Conservation (phyloP, 2,797 vertebrate genomes). For the Rallus crepitans region DNA sequence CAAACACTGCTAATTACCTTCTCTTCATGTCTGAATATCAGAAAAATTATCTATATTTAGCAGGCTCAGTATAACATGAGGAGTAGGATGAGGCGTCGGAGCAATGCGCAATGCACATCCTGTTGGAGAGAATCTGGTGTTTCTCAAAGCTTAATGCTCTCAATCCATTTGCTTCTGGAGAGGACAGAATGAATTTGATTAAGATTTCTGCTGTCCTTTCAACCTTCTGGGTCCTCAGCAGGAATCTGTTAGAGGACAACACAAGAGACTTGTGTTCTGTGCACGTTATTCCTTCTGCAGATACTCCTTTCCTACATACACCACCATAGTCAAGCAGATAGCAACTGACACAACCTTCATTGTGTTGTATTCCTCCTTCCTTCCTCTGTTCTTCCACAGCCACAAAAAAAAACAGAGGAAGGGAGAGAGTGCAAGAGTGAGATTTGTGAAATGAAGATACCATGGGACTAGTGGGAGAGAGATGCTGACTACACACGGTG, state of each 20-base stretch:
- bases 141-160: background rate
- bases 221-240: background rate
- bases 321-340: background rate
- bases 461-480: background rate
- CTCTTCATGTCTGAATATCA: slow-evolving; percentile 22
- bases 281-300: background rate
- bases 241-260: background rate
- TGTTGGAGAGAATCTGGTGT: background rate
- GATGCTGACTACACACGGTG: background rate
- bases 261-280: background rate
- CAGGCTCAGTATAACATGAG: background rate
- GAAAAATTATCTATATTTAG: slow-evolving; percentile 49
- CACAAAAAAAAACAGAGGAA: background rate
- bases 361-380: background rate
- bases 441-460: background rate
- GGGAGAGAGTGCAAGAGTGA: background rate
- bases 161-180: background rate
- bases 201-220: background rate
- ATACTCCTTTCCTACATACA: background rate
- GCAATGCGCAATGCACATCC: background rate
- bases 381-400: background rate
- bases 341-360: background rate
- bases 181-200: slow-evolving; percentile 23
- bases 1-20: background rate
- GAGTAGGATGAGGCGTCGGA: background rate